Evolutionary conservation across 2,797 vertebrate species (phyloP), one percentile per base, ranked within the genome.

Genomic region (Knipowitschia caucasica): DNA sequence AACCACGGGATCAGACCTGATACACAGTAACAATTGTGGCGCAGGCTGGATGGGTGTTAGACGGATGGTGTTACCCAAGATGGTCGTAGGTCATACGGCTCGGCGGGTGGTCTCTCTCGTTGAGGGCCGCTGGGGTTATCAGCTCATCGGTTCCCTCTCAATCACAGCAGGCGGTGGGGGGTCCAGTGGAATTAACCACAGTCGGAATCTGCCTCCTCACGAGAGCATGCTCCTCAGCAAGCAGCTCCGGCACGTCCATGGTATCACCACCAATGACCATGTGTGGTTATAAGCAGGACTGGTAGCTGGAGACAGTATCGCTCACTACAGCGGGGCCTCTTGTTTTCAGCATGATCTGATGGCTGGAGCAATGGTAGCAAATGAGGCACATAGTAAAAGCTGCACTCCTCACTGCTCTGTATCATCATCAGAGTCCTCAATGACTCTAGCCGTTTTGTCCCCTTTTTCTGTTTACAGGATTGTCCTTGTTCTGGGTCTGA

Each of bases 71-170:
- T 50, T 1, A 29, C n/a, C n/a, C 56, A 2, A 50, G 29, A 3
- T 50, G 36, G 6, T 50, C 35, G 30, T 59, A 59, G 1, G 9
- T 43, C 8, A 50, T 18, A 2, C 6, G 7, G 14, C 7, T 43
- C 7, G 38, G 38, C 0, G 47, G 46, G 1, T 33, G n/a, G 38
- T 51, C 56, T 59, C 34, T 54, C 42, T 7, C 34, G 23, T 20
- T 8, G 3, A 7, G 51, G 35, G 2, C n/a, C n/a, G 5, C n/a
- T 35, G 29, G 21, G 30, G 23, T n/a, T 8, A 12, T 5, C 7
- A 1, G 2, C 17, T 33, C n/a, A 25, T 50, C 45, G 7, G 18
- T 8, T 21, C 23, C 45, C 18, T n/a, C n/a, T 21, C 39, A 6
- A 4, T 5, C 17, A 17, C 35, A 21, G 4, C 17, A 35, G 21